Percentiles rank a stretch among this genome's conserved stretches.
These are phyloP conservation scores for Meghimatium bilineatum DNA, from an alignment of 2,888 invertebrate species.

Conservation along the genomic window DNA sequence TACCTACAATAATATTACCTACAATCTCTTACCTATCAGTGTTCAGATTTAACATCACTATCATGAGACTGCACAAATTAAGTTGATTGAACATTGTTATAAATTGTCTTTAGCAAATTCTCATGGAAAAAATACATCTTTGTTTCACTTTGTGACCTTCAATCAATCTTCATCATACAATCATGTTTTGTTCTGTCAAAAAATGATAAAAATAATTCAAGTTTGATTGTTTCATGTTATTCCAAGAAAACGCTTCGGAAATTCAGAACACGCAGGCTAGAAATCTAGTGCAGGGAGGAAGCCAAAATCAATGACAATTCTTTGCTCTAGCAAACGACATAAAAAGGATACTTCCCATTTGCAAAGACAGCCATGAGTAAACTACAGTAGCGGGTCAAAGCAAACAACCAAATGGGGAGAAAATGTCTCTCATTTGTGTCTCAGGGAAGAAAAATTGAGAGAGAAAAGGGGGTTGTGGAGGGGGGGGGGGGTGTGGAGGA, in stretches of 20 bases:
- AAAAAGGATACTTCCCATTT: slow-evolving; percentile 31
- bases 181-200: not conserved
- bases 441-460: slow-evolving; percentile 5
- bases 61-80: no score
- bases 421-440: not conserved
- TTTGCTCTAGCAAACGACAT: slow-evolving; percentile 1
- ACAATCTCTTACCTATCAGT: no score
- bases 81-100: no score
- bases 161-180: not conserved
- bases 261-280: not conserved
- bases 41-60: no score
- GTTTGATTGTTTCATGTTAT: slow-evolving; percentile 1
- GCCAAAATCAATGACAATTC: slow-evolving; percentile 42
- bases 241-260: not conserved
- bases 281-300: not conserved
- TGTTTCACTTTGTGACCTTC: not conserved
- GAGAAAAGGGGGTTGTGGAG: no score
- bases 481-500: no score
- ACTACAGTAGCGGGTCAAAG: not conserved
- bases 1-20: no score
- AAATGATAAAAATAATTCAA: not conserved
- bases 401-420: slow-evolving; percentile 24
- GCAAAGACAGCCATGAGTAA: slow-evolving; percentile 10
- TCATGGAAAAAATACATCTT: not conserved
- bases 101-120: no score